Percentiles rank a stretch among this genome's conserved stretches.
Conservation (phyloP, 2,113 vertebrate species). For the Oplegnathus fasciatus region DNA sequence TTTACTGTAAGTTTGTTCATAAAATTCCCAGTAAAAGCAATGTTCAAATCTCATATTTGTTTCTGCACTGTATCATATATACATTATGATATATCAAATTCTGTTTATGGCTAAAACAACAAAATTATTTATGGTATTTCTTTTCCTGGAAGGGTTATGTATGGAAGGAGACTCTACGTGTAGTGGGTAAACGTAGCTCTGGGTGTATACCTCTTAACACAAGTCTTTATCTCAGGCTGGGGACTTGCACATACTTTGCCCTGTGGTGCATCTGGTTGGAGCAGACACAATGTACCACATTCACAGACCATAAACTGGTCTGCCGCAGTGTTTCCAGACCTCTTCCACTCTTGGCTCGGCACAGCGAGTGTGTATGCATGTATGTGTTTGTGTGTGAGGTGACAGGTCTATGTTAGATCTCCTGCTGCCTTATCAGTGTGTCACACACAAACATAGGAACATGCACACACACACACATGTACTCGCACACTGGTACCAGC, state of each 20-base stretch:
- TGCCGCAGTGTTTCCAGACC: constrained; percentile 48
- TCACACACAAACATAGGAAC: constrained; percentile 41
- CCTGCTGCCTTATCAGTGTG: constrained; percentile 54
- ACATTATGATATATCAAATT: neutral
- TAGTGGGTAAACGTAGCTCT: neutral
- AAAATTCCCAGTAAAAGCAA: neutral
- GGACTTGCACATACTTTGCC: constrained; percentile 55
- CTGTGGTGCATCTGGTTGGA: constrained; percentile 52
- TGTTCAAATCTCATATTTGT: neutral
- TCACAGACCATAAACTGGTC: constrained; percentile 57
- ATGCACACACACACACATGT: neutral
- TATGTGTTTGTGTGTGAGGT: neutral
- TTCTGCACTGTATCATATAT: neutral
- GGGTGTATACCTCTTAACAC: constrained; percentile 29
- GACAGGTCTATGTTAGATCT: constrained; percentile 41
- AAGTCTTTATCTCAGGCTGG: constrained; percentile 55
- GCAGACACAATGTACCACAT: constrained; percentile 58
- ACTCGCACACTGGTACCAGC: constrained; percentile 15
- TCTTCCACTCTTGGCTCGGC: constrained; percentile 17
- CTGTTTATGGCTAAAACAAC: constrained; percentile 5
- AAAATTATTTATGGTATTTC: constrained; percentile 3
- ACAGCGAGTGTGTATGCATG: neutral
- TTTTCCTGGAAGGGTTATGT: constrained; percentile 16
- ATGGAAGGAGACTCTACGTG: neutral
- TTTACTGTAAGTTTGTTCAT: neutral